A percentile compares a stretch with the other conserved stretches of the same genome.
phyloP scores from a whole-genome alignment of 1,140 invertebrate genomes.

The Ostrea denselamellosa region DNA sequence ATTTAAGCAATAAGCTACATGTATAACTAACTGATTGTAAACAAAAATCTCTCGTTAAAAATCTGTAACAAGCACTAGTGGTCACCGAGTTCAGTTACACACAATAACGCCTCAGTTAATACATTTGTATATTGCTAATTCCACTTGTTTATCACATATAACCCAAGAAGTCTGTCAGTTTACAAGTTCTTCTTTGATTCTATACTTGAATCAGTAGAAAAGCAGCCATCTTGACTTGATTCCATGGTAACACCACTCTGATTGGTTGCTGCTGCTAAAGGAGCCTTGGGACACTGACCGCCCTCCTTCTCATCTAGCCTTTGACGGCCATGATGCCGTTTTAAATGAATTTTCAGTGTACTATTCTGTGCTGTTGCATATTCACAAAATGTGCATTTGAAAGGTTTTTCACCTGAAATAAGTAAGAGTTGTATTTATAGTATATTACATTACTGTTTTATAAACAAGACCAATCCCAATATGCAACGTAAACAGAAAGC shows the following conservation, averaged over 20 bases:
- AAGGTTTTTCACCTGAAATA: constrained; percentile 78
- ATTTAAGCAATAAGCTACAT: no score
- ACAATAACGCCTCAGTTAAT: no score
- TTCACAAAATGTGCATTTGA: constrained; percentile 77
- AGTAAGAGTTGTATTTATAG: not conserved
- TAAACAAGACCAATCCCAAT: no score
- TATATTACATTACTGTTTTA: no score
- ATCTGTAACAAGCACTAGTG: no score
- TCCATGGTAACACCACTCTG: constrained; percentile 17
- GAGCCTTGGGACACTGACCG: not conserved
- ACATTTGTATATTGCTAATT: no score
- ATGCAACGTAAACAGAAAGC: no score
- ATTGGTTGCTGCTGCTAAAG: not conserved
- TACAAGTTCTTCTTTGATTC: not conserved
- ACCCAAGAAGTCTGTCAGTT: not conserved
- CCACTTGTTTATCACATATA: no score
- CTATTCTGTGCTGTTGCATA: constrained; percentile 79
- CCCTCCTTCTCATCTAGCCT: not conserved
- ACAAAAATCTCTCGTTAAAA: no score
- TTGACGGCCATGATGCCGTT: constrained; percentile 70
- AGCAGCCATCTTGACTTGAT: not conserved
- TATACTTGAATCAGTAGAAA: not conserved
- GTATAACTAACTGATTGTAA: no score
- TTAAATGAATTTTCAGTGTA: constrained; percentile 77
- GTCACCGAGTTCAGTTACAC: no score